Conservation (phyloP, 1,140 invertebrate species). For the Neodiprion lecontei region DNA sequence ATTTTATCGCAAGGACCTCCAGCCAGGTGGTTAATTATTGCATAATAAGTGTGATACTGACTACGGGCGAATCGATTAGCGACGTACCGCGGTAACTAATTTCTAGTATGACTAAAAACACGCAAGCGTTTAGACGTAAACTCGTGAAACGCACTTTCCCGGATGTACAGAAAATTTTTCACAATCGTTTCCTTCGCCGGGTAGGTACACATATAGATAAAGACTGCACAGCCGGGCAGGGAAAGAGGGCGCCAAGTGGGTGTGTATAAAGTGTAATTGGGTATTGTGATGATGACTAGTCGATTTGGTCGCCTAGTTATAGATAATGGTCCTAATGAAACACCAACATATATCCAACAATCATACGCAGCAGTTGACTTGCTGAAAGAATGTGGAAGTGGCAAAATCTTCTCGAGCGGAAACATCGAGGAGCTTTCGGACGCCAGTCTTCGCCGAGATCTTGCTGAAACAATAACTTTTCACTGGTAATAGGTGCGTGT, state of each 20-base stretch:
- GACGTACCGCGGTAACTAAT: no score
- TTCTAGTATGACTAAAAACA: no score
- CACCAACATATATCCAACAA: neutral
- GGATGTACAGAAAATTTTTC: neutral
- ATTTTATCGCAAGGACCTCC: no score
- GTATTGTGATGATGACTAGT: neutral
- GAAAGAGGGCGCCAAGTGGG: neutral
- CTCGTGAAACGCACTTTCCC: neutral
- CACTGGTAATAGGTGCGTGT: neutral
- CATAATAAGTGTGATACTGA: no score
- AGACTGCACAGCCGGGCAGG: neutral
- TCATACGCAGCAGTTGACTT: neutral
- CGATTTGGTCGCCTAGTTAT: neutral
- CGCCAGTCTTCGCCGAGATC: constrained; percentile 44
- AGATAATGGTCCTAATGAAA: neutral
- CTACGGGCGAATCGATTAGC: no score
- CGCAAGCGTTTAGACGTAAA: no score
- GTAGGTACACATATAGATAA: neutral
- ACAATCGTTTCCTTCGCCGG: neutral
- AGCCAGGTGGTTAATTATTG: no score
- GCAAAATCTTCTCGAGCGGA: constrained; percentile 26
- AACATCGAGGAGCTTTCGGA: constrained; percentile 8
- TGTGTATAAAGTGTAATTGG: no score
- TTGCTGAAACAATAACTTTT: constrained; percentile 44
- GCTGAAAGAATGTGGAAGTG: constrained; percentile 34